Conservation (phyloP, 2,888 invertebrate species). For the Volucella bombylans region DNA sequence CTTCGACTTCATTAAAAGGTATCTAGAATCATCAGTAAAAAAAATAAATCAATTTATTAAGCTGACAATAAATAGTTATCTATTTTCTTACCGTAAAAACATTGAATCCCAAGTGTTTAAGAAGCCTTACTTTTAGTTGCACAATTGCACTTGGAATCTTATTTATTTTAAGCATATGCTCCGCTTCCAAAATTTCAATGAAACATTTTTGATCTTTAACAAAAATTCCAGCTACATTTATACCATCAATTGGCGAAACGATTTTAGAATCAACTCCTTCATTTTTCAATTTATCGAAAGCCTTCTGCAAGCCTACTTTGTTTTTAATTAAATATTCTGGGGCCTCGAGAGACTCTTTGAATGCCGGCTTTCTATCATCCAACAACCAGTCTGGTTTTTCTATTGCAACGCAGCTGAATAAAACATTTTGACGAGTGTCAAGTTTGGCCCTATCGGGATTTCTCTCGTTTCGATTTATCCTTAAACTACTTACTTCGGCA, state of each 20-base stretch:
- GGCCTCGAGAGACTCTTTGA: constrained; percentile 75
- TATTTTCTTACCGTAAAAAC: constrained; percentile 77
- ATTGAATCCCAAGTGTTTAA: constrained; percentile 77
- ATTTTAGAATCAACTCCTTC: constrained; percentile 76
- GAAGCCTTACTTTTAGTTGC: constrained; percentile 78
- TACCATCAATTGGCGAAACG: constrained; percentile 79
- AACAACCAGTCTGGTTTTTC: constrained; percentile 78
- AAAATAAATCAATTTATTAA: background rate
- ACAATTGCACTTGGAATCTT: constrained; percentile 77
- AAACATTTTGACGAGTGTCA: constrained; percentile 79
- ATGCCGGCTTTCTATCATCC: constrained; percentile 66
- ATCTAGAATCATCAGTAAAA: constrained; percentile 14
- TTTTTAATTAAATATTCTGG: constrained; percentile 78
- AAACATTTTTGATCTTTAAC: constrained; percentile 71
- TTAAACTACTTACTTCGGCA: constrained; percentile 76
- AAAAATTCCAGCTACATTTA: constrained; percentile 80
- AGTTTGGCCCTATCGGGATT: constrained; percentile 78
- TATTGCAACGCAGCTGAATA: constrained; percentile 79
- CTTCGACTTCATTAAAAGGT: constrained; percentile 40
- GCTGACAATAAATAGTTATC: background rate
- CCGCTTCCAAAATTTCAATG: constrained; percentile 78
- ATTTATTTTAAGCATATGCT: constrained; percentile 78
- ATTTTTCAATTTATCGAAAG: constrained; percentile 75
- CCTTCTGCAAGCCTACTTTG: constrained; percentile 75
- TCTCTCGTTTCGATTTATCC: constrained; percentile 61